Evolutionary conservation across 1,140 invertebrate species (phyloP).

Genomic region (Rhyzopertha dominica): DNA sequence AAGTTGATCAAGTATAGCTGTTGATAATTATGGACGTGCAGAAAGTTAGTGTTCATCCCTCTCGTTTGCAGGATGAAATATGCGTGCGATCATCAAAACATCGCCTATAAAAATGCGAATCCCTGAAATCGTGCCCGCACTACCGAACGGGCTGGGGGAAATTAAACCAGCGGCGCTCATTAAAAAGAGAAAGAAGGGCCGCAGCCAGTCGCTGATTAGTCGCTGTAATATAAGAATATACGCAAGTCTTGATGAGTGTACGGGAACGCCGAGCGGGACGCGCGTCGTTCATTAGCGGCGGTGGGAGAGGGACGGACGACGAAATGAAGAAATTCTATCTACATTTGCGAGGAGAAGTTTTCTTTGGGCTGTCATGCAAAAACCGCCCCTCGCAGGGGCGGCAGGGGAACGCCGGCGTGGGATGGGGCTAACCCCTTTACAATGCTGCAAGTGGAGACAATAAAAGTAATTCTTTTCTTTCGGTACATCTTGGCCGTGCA

Average conservation of each 20-base stretch:
- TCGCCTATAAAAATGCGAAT: no score
- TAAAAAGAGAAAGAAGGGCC: slow-evolving; percentile 25
- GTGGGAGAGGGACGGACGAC: slow-evolving; percentile 17
- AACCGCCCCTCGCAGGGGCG: slow-evolving; percentile 22
- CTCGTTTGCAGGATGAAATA: no score
- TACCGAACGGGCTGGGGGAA: no score
- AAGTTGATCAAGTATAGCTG: no score
- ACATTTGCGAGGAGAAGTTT: slow-evolving; percentile 32
- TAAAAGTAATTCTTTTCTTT: slow-evolving; percentile 36
- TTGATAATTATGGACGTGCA: no score
- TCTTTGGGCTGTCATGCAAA: slow-evolving; percentile 36
- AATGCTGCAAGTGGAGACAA: slow-evolving; percentile 31
- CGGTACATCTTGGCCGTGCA: slow-evolving; percentile 28
- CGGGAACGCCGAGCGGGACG: slow-evolving; percentile 16
- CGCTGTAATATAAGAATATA: slow-evolving; percentile 30
- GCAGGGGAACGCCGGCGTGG: slow-evolving; percentile 9
- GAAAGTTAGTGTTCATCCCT: no score
- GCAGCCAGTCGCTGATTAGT: slow-evolving; percentile 29
- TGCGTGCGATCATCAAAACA: no score
- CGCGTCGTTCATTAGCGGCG: slow-evolving; percentile 11
- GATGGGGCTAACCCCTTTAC: slow-evolving; percentile 28
- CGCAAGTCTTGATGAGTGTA: slow-evolving; percentile 31
- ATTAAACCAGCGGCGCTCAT: slow-evolving; percentile 22
- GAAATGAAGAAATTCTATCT: slow-evolving; percentile 37
- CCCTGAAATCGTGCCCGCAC: no score